Evolutionary conservation across 2,113 vertebrate species (phyloP), one percentile per base, ranked within the genome.

Genomic region (Microcebus tavaratra): DNA sequence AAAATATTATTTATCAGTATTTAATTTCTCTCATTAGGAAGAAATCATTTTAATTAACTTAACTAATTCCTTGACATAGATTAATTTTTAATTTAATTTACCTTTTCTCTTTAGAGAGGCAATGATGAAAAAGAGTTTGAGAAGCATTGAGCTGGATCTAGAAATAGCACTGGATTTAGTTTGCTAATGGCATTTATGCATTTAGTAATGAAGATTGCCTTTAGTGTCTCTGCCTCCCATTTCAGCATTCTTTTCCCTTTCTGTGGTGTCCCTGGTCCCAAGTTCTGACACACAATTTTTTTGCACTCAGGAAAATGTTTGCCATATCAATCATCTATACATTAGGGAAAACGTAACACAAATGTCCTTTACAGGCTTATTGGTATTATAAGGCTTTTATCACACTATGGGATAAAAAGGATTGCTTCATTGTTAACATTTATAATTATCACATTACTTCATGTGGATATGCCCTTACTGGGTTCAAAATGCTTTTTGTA

Each of bases 221-320:
- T 63, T 31, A 57, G 2, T 65, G 23, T 72, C 14, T 59, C 53
- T 76, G 34, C 3, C 34, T 90, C 39, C 39, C 53, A 72, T 57
- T 85, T 88, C 39, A 88, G 17, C 15, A 45, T 67, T 73, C 25
- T 81, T 94, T 87, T 76, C n/a, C 23, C 34, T 63, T 89, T 53
- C 80, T 67, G 8, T 53, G n/a, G 39, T 87, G 25, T 70, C 18
- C 55, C 48, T 55, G 29, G 25, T 39, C 53, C n/a, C 53, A 90
- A 94, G 10, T 50, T 89, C 80, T 73, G 53, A 27, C 42, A 42
- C 18, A 73, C 11, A 67, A 0, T 4, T 18, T 65, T 91, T 81
- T 72, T 78, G 61, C 14, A 65, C 45, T 95, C 61, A 87, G 80
- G 18, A 94, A 96, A 95, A 90, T 45, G 82, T 91, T 70, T 95